A percentile compares a stretch with the other conserved stretches of the same genome.
These are phyloP conservation scores for Caenorhabditis afra DNA, from an alignment of 2,888 invertebrate genomes.

Conservation along the genomic window DNA sequence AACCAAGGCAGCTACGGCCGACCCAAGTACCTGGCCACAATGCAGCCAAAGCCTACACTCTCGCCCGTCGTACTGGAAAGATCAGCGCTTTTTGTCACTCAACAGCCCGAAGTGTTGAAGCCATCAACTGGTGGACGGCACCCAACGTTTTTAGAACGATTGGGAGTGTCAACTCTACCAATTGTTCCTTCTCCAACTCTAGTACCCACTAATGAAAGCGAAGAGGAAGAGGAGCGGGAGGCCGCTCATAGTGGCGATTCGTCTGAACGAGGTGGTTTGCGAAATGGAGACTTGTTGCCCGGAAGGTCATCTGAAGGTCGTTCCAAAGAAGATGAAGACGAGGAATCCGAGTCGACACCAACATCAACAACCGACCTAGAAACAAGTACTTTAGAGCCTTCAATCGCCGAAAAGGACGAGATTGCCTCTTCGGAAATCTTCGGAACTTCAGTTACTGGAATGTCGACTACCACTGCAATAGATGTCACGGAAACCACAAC, in stretches of 20 bases:
- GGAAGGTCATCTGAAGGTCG: slow-evolving; percentile 8
- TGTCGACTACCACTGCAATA: not conserved
- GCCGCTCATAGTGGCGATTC: not conserved
- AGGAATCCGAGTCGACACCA: slow-evolving; percentile 2
- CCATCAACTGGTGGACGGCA: slow-evolving; percentile 8
- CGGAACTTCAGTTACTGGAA: not conserved
- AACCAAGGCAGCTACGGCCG: slow-evolving; percentile 43
- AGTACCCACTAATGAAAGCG: not conserved
- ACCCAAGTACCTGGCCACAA: slow-evolving; percentile 48
- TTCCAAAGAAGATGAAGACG: slow-evolving; percentile 11
- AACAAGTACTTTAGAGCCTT: not conserved
- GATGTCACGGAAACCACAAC: not conserved
- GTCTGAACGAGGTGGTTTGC: slow-evolving; percentile 5
- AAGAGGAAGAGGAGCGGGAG: not conserved
- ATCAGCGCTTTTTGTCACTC: slow-evolving; percentile 45
- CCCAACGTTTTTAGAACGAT: slow-evolving; percentile 49
- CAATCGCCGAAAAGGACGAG: slow-evolving; percentile 31
- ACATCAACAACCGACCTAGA: slow-evolving; percentile 13
- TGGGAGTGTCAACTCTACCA: slow-evolving; percentile 40
- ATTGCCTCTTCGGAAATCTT: slow-evolving; percentile 31
- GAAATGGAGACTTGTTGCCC: slow-evolving; percentile 27
- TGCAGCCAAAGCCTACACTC: slow-evolving; percentile 48
- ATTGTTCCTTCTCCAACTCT: slow-evolving; percentile 1
- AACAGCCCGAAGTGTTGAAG: slow-evolving; percentile 8
- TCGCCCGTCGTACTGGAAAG: slow-evolving; percentile 52